phyloP scores from a whole-genome alignment of 2,113 vertebrate genomes.

The Tragelaphus imberbis region DNA sequence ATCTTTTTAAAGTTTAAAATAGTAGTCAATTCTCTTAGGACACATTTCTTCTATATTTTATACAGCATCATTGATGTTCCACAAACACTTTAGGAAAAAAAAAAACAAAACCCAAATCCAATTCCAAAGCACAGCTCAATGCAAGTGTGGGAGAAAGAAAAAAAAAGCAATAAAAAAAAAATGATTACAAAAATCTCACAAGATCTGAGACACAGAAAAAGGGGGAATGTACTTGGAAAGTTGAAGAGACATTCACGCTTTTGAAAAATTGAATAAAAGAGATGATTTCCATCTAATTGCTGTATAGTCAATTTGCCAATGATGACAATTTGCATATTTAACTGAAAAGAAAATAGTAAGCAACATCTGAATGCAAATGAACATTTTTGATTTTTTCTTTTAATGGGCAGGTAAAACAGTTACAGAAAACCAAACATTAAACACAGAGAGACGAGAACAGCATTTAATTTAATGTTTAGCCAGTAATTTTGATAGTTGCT shows the following conservation, averaged over 20 bases:
- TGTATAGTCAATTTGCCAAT: slow-evolving; percentile 25
- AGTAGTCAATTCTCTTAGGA: background rate
- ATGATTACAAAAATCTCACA: slow-evolving; percentile 7
- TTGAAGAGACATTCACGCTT: slow-evolving; percentile 8
- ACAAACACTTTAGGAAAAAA: background rate
- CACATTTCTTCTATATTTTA: slow-evolving; percentile 1
- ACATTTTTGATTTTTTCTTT: background rate
- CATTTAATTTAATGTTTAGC: background rate
- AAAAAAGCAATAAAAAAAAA: background rate
- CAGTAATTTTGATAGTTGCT: background rate
- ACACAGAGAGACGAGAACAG: background rate
- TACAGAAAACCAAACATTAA: background rate
- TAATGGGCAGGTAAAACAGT: slow-evolving; percentile 22
- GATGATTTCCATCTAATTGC: slow-evolving; percentile 30
- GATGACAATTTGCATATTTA: slow-evolving; percentile 51
- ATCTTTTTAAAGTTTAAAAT: slow-evolving; percentile 36
- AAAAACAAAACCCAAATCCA: background rate
- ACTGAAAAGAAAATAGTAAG: slow-evolving; percentile 43
- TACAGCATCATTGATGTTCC: background rate
- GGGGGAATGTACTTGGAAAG: slow-evolving; percentile 16
- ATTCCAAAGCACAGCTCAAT: slow-evolving; percentile 48
- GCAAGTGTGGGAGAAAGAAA: background rate
- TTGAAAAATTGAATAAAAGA: slow-evolving; percentile 25
- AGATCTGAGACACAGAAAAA: background rate
- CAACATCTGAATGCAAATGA: slow-evolving; percentile 33